Evolutionary conservation across 30 jellyfish, hydroid and myxozoan genomes (phyloP), one percentile per base, ranked within the genome.

Genomic region (Aurelia sp.): DNA sequence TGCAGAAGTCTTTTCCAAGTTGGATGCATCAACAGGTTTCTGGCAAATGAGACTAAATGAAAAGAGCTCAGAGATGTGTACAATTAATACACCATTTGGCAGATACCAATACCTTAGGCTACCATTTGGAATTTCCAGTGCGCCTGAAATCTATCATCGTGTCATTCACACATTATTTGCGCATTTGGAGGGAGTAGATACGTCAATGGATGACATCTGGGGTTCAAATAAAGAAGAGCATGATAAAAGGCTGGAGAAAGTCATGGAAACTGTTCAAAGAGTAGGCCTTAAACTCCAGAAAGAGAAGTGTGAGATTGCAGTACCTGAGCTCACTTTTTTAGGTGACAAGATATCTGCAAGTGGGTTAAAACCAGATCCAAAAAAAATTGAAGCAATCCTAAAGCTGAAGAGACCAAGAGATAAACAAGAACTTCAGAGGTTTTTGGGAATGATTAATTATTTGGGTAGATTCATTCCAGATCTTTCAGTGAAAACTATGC

Each of bases 31-130:
- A 30, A 50, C 62, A 33, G 51, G 89, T 37, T 62, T 30, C 47
- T 78, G 88, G 81, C 89, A 78, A 10, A 65, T 78, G 23, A 8
- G 19, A 60, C 23, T 78, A 31, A 66, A 78, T 51, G 35, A 78
- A 17, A 83, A 78, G 8, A 30, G 70, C 44, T 21, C 67, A 27
- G 27, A 21, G 40, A 83, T 78, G 19, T 50, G 48, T 13, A 63
- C 89, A 63, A 60, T 78, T 66, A 78, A 63, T 23, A 78, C 85
- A 18, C 81, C 89, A 18, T 78, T 47, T 41, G 89, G 89, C 19
- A 61, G 78, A 18, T 78, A 30, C 89, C 31, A 83, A 33, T 61
- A 33, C 62, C 67, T 30, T 21, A 69, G 89, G 22, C 81, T 78
- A 31, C 89, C 89, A 10, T 78, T 78, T 78, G 89, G 89, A 27